Conservation (phyloP, 2,113 vertebrate species). For the Oryzias javanicus region DNA sequence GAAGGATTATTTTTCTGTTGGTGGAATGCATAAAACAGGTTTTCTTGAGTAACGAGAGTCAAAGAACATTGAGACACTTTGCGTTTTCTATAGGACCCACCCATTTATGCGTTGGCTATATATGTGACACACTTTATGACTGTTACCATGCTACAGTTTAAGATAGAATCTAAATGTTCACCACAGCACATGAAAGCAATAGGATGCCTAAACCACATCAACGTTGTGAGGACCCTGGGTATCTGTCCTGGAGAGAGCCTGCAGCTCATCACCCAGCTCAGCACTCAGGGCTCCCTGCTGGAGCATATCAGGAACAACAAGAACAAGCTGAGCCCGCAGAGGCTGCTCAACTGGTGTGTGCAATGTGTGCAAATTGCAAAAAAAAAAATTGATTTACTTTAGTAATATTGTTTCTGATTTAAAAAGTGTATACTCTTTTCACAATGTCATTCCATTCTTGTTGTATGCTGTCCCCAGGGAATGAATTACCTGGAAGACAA, state of each 20-base stretch:
- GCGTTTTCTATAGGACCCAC: too few relatives aligned
- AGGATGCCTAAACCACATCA: conserved; percentile 87
- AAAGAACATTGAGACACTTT: neutral
- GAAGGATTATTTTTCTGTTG: neutral
- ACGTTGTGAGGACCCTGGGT: conserved; percentile 86
- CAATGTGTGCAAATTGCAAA: conserved; percentile 95
- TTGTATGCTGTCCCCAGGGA: conserved; percentile 73
- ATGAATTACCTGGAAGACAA: conserved; percentile 97
- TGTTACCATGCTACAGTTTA: neutral
- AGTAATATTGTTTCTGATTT: neutral
- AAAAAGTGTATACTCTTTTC: neutral
- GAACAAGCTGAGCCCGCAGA: conserved; percentile 80
- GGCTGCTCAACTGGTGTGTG: conserved; percentile 95
- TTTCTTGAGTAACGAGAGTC: neutral
- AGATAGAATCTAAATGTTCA: neutral
- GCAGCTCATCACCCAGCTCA: conserved; percentile 87
- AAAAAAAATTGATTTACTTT: neutral
- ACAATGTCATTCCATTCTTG: neutral
- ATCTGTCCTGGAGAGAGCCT: conserved; percentile 86
- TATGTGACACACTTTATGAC: conserved; percentile 3
- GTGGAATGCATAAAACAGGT: neutral
- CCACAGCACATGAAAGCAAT: conserved; percentile 87
- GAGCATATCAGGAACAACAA: conserved; percentile 85
- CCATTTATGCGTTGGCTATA: neutral
- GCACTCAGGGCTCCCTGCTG: conserved; percentile 85